Percentiles rank a stretch among this genome's conserved stretches.
phyloP scores from a whole-genome alignment of 64 coral and sea anemone species.

The Exaiptasia diaphana region DNA sequence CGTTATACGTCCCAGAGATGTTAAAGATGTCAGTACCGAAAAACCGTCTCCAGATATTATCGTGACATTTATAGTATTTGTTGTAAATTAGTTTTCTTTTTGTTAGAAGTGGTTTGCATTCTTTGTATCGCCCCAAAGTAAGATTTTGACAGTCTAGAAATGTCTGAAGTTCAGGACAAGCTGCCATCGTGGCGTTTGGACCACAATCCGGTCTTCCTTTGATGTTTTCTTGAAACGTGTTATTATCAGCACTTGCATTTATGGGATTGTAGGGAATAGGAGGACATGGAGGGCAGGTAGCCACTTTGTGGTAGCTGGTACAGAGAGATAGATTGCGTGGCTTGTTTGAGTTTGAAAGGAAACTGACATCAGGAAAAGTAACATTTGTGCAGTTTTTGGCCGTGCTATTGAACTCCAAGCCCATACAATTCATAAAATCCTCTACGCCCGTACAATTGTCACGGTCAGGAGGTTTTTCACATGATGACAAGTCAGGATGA shows the following conservation, averaged over 20 bases:
- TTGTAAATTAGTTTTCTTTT: background rate
- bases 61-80: conserved; percentile 8
- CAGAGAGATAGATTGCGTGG: background rate
- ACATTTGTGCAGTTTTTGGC: no score
- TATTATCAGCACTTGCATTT: no score
- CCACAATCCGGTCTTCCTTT: no score
- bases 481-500: conserved; percentile 42
- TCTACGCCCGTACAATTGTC: conserved; percentile 18
- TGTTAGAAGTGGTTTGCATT: background rate
- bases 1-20: background rate
- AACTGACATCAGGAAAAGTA: no score
- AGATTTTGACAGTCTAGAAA: background rate
- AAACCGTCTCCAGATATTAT: background rate
- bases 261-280: no score
- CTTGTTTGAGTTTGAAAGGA: background rate
- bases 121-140: background rate
- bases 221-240: no score
- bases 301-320: background rate
- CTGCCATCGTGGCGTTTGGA: no score
- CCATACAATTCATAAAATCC: conserved; percentile 4
- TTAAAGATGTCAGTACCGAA: background rate
- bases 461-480: conserved; percentile 1
- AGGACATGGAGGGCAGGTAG: no score
- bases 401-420: background rate
- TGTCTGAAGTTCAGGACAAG: no score